These are phyloP conservation scores for Stomatorhinus ivindoensis DNA, from an alignment of 2,113 vertebrate genomes.

Conservation along the genomic window DNA sequence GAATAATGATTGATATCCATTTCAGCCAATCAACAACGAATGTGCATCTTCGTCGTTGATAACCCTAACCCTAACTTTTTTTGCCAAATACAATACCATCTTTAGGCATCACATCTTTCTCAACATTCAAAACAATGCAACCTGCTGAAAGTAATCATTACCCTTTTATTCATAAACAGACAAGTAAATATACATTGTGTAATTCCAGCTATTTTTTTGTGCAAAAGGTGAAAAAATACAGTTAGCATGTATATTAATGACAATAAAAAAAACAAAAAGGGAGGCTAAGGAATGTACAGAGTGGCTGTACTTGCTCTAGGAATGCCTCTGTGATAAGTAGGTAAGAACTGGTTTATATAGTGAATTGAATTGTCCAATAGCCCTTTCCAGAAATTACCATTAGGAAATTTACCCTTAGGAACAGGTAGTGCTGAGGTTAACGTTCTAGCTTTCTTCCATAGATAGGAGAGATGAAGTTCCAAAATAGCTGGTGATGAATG, in stretches of 20 bases:
- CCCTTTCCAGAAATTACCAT: background rate
- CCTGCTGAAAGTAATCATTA: background rate
- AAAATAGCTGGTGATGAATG: background rate
- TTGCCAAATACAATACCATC: background rate
- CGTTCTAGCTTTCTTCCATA: background rate
- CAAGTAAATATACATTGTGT: background rate
- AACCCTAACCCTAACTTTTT: too few species aligned
- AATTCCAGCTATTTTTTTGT: background rate
- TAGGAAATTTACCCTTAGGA: background rate
- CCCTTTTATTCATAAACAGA: background rate
- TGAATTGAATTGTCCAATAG: background rate
- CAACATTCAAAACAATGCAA: background rate
- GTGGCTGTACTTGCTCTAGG: background rate
- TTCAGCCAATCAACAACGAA: background rate
- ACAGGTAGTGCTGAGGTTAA: background rate
- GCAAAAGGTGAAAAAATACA: background rate
- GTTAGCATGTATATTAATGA: background rate
- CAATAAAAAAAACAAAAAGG: background rate
- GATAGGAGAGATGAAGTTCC: background rate
- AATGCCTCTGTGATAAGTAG: background rate
- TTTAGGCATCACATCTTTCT: background rate
- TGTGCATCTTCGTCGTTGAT: background rate
- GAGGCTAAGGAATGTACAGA: background rate
- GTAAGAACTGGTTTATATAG: background rate
- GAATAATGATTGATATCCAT: background rate